Conservation (phyloP, 2,888 invertebrate species). For the Malthinus flaveolus region DNA sequence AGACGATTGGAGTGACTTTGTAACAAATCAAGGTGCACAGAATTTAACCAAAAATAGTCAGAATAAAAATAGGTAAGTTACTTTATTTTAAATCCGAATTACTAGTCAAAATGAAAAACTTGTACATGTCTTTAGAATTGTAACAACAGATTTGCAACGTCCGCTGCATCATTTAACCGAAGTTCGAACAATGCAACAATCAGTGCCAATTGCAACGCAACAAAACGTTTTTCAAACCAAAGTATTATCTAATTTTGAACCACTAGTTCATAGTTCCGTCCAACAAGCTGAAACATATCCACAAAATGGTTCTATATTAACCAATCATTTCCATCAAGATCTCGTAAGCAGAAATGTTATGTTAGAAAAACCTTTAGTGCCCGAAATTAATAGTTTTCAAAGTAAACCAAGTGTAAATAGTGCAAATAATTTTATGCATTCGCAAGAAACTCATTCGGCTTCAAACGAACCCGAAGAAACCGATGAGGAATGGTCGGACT, state of each 20-base stretch:
- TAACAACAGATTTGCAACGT: slow-evolving; percentile 46
- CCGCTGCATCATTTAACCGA: slow-evolving; percentile 49
- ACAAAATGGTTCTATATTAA: slow-evolving; percentile 43
- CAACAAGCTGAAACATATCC: slow-evolving; percentile 13
- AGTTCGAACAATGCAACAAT: slow-evolving; percentile 48
- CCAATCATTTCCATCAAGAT: slow-evolving; percentile 28
- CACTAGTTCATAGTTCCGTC: slow-evolving; percentile 27
- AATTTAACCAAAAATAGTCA: slow-evolving; percentile 1
- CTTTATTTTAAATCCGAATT: background rate
- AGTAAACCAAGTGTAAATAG: background rate
- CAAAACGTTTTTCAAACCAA: slow-evolving; percentile 50
- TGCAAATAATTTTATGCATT: background rate
- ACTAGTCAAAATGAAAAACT: background rate
- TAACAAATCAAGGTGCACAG: slow-evolving; percentile 48
- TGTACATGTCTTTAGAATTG: slow-evolving; percentile 2
- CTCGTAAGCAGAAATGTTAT: background rate
- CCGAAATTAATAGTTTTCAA: background rate
- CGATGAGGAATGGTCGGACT: slow-evolving; percentile 61
- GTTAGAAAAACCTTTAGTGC: background rate
- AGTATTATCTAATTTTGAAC: slow-evolving; percentile 36
- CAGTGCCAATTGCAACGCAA: slow-evolving; percentile 51
- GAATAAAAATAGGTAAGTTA: slow-evolving; percentile 14
- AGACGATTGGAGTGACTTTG: slow-evolving; percentile 66
- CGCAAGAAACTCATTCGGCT: slow-evolving; percentile 3
- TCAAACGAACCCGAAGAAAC: slow-evolving; percentile 9